Evolutionary conservation across 2,113 vertebrate species (phyloP).

Genomic region (Sceloporus tristichus): DNA sequence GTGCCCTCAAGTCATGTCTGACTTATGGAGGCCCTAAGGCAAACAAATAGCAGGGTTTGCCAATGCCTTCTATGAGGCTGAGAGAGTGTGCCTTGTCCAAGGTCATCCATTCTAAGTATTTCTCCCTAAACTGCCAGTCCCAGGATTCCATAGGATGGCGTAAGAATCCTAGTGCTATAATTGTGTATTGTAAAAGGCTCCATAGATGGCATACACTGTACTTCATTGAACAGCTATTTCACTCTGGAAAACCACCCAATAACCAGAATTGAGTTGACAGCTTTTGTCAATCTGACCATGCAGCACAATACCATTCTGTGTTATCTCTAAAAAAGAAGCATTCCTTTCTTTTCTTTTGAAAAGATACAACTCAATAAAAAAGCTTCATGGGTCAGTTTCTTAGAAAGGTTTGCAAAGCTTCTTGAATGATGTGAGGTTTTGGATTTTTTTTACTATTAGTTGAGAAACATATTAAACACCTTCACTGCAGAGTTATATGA

Average conservation of each 20-base stretch:
- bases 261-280: neutral
- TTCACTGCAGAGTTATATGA: conserved; percentile 39
- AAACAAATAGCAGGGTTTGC: too few species aligned
- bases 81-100: too few species aligned
- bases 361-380: conserved; percentile 24
- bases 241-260: neutral
- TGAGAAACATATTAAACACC: conserved; percentile 15
- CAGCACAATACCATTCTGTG: neutral
- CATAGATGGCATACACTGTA: neutral
- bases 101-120: too few species aligned
- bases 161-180: too few species aligned
- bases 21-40: too few species aligned
- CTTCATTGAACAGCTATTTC: neutral
- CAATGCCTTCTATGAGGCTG: too few species aligned
- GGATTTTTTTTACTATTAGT: neutral
- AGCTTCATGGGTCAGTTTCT: neutral
- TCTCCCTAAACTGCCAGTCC: too few species aligned
- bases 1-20: too few species aligned
- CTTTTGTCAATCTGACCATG: neutral
- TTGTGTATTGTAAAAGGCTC: too few species aligned
- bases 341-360: neutral
- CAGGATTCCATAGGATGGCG: too few species aligned
- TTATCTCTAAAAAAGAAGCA: conserved; percentile 16
- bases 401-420: conserved; percentile 28
- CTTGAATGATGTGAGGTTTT: conserved; percentile 27